Evolutionary conservation across 2,797 vertebrate species (phyloP).

Genomic region (Tauraco hartlaubi): DNA sequence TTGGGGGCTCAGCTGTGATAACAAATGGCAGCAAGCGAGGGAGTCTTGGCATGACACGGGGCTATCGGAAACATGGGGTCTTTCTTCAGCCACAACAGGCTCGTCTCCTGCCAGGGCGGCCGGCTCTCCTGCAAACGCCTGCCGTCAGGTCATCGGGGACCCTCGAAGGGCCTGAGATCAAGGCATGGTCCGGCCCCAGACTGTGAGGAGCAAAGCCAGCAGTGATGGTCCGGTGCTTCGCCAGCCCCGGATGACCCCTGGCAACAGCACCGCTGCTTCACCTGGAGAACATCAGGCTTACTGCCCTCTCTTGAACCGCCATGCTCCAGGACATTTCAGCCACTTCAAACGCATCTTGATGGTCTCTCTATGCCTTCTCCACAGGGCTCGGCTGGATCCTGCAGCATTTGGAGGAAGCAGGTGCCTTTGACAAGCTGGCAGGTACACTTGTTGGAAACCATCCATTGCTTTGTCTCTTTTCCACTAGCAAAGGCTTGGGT

Average conservation of each 20-base stretch:
- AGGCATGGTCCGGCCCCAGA: neutral
- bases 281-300: neutral
- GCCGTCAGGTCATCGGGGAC: neutral
- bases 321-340: accelerated
- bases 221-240: neutral
- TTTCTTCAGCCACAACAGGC: constrained; percentile 37
- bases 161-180: neutral
- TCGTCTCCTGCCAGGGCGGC: neutral
- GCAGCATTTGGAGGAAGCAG: neutral
- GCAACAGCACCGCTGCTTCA: neutral
- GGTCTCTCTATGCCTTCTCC: neutral
- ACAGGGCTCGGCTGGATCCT: neutral
- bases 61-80: neutral
- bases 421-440: neutral
- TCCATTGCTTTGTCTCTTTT: neutral
- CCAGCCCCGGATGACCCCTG: neutral
- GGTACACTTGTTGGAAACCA: neutral
- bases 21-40: constrained; percentile 55
- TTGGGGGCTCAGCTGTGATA: constrained; percentile 75
- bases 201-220: neutral
- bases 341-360: neutral
- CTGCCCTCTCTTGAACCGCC: neutral
- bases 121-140: neutral
- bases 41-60: constrained; percentile 32
- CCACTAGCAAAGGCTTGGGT: neutral